Base-by-base conservation (phyloP, 2,797 vertebrate species). In the Champsocephalus gunnari region DNA sequence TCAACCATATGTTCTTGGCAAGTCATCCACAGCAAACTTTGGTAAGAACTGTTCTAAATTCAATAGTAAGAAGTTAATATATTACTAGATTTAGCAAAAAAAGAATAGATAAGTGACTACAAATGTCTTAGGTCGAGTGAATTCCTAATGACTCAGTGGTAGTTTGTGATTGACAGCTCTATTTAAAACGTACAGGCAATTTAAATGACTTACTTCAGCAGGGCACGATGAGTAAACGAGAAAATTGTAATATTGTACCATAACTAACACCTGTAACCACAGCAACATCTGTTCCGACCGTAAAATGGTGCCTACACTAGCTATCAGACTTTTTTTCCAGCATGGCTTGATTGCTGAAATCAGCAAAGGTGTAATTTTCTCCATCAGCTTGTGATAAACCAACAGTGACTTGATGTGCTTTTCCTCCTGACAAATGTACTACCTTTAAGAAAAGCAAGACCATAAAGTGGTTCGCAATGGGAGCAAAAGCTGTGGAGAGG, bases 1-100 rank as follows among this genome's bases (percentile, higher is more conserved):
- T 82, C 68, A 75, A 48, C 58, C 65, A 89, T 87, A 81, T 76
- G 77, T 67, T 69, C 56, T 64, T 50, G 41, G 41, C 13, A 50
- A 54, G 64, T 54, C 78, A 56, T 57, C 49, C 34, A 43, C 77
- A 76, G 80, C 69, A 51, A n/a, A 55, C 44, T 68, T 76, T 73
- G 63, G 55, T 72, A 38, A 32, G 24, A 50, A 10, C 4, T 19
- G 10, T 48, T 80, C 11, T 51, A 72, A 71, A 41, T 78, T 9
- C 1, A 17, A 43, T 11, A 10, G 44, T 61, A 17, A 24, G 5
- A 43, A 12, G 9, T 71, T 64, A 34, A 69, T 55, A 13, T 28
- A 9, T 53, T 13, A 70, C 10, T 13, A 65, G 28, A 28, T 41
- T 61, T 19, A 38, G 34, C 34, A 9, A 38, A 38, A 38, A 38